Conservation (phyloP, 2,113 vertebrate species). For the Vidua macroura region DNA sequence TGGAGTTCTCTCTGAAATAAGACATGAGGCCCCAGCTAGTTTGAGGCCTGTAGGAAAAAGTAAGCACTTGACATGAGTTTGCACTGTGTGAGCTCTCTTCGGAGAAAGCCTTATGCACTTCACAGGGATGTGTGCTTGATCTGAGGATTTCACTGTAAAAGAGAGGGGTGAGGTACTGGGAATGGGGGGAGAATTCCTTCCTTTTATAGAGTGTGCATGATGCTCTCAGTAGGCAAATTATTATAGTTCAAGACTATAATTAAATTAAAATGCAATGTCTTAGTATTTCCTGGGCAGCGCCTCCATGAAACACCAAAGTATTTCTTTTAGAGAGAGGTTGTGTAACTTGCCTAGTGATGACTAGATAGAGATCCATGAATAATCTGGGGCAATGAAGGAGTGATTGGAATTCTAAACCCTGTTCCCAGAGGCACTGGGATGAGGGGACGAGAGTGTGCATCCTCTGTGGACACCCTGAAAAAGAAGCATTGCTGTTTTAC, state of each 20-base stretch:
- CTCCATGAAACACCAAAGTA: background rate
- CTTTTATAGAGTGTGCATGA: accelerated
- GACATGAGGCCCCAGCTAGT: background rate
- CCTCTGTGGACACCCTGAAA: background rate
- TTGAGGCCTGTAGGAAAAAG: background rate
- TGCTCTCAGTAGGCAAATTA: background rate
- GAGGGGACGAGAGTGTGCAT: background rate
- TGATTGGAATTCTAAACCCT: background rate
- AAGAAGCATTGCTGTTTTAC: background rate
- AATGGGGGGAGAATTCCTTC: background rate
- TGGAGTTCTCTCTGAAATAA: background rate
- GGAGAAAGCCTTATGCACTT: background rate
- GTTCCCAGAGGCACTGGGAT: background rate
- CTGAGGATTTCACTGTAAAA: background rate
- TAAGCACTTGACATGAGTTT: background rate
- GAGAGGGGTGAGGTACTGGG: background rate
- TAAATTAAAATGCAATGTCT: background rate
- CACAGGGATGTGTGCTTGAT: background rate
- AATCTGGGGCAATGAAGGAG: background rate
- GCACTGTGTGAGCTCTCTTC: background rate
- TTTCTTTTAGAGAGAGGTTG: background rate
- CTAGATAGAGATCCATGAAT: background rate
- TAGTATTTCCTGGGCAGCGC: background rate
- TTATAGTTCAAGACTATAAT: background rate
- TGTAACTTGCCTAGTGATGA: background rate